phyloP scores from a whole-genome alignment of 2,888 invertebrate genomes.

The Agrotis clavis region DNA sequence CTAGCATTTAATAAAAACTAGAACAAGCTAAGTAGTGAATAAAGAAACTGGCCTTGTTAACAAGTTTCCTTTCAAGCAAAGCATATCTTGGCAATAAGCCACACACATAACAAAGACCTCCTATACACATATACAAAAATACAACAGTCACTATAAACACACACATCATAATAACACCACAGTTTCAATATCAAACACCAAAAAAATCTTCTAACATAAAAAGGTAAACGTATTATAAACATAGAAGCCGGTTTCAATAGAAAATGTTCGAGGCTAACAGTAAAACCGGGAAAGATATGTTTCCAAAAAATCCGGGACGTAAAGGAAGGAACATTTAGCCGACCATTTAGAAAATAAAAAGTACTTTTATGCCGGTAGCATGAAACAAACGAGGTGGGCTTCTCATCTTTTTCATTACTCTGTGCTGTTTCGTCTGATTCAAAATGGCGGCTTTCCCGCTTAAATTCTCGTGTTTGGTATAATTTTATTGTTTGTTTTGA shows the following conservation, averaged over 20 bases:
- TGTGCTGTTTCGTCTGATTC: slow-evolving; percentile 56
- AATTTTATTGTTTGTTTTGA: slow-evolving; percentile 53
- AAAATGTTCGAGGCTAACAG: slow-evolving; percentile 42
- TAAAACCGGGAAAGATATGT: slow-evolving; percentile 53
- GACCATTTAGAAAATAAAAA: slow-evolving; percentile 72
- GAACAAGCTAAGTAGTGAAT: slow-evolving; percentile 10
- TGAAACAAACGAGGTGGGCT: slow-evolving; percentile 69
- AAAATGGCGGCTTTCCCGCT: slow-evolving; percentile 50
- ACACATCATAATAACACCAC: slow-evolving; percentile 5
- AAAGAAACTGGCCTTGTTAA: slow-evolving; percentile 25
- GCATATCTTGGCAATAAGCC: slow-evolving; percentile 41
- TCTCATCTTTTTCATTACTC: slow-evolving; percentile 75
- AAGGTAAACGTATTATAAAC: slow-evolving; percentile 47
- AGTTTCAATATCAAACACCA: slow-evolving; percentile 20
- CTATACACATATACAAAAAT: slow-evolving; percentile 16
- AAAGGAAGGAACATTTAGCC: slow-evolving; percentile 65
- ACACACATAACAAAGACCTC: slow-evolving; percentile 28
- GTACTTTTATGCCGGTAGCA: slow-evolving; percentile 64
- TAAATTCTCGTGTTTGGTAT: slow-evolving; percentile 48
- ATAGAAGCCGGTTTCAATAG: slow-evolving; percentile 56
- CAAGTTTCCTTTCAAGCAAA: slow-evolving; percentile 40
- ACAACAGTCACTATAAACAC: slow-evolving; percentile 10
- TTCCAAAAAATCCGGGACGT: slow-evolving; percentile 48
- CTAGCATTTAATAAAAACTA: slow-evolving; percentile 1
- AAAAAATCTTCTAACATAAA: slow-evolving; percentile 40